Evolutionary conservation across 2,888 invertebrate genomes (phyloP).

Genomic region (Graphium colonna): DNA sequence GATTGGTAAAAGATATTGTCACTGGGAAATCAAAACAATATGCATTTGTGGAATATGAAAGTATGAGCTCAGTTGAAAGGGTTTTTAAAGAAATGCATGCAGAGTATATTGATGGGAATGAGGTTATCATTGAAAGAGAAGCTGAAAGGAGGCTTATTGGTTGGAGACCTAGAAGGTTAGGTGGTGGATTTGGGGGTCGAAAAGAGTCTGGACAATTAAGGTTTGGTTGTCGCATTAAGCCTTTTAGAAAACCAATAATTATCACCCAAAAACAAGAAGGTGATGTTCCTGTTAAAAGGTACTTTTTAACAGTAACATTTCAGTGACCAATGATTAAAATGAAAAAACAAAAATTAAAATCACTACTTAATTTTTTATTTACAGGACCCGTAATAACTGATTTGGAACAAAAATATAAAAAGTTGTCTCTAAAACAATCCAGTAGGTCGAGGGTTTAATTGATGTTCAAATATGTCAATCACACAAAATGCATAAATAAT

Average conservation of each 20-base stretch:
- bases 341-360: neutral
- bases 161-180: conserved; percentile 92
- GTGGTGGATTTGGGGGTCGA: conserved; percentile 92
- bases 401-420: conserved; percentile 4
- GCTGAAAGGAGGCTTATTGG: conserved; percentile 85
- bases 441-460: conserved; percentile 27
- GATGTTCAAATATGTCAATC: conserved; percentile 22
- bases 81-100: conserved; percentile 82
- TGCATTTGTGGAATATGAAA: conserved; percentile 91
- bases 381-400: conserved; percentile 1
- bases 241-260: conserved; percentile 83
- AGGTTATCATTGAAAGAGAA: conserved; percentile 87
- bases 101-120: conserved; percentile 82
- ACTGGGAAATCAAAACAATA: conserved; percentile 91
- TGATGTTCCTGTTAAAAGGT: conserved; percentile 9
- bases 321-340: neutral
- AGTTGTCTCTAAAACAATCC: neutral
- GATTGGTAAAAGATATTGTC: conserved; percentile 88
- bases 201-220: conserved; percentile 93
- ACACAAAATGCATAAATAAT: conserved; percentile 39
- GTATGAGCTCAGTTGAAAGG: conserved; percentile 77
- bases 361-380: neutral
- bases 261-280: conserved; percentile 28
- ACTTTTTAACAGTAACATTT: neutral
- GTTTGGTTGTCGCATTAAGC: conserved; percentile 90